Base-by-base conservation (phyloP, 2,113 vertebrate species). In the Prochilodus magdalenae region DNA sequence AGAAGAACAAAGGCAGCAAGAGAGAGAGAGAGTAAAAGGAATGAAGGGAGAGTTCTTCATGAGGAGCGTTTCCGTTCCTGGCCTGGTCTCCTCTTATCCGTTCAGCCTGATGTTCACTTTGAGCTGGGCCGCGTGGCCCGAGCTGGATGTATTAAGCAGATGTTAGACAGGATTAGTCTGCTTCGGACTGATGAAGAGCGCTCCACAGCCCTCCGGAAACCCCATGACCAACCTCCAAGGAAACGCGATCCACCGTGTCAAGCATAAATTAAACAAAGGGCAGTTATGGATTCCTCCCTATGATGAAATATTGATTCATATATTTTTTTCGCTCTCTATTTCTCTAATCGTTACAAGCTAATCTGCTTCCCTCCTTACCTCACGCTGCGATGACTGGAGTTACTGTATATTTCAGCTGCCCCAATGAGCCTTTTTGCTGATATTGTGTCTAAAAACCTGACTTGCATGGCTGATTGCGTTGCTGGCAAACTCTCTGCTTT, bases 291-390 rank as follows among this genome's bases (percentile, higher is more conserved):
- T 81, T 83, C 70, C 75, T 86, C 79, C 73, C 81, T 47, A n/a
- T 80, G 30, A 83, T 86, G 77, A 82, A 75, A 83, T 86, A 83
- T 86, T 83, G 81, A 86, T 80, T 73, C 65, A 74, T 69, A 75
- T 44, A 44, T 79, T 67, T 69, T 59, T 75, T 49, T 36, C 30
- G 49, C 24, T 51, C n/a, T 30, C 62, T 74, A 47, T 63, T 70
- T 29, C 49, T 70, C 33, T 73, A 77, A 75, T 73, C 51, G 74
- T 75, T 78, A 79, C 33, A 78, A 85, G 75, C 71, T 57, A 57
- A 72, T 59, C 47, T 77, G 73, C 63, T 72, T 85, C 67, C 62
- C 67, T 79, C 24, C 49, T 49, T 70, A 77, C 71, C 47, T 76
- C 40, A 69, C 13, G 24, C 30, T 22, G 20, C 13, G 36, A 71